These are phyloP conservation scores for Chunga burmeisteri DNA, from an alignment of 2,113 vertebrate species.

Conservation along the genomic window DNA sequence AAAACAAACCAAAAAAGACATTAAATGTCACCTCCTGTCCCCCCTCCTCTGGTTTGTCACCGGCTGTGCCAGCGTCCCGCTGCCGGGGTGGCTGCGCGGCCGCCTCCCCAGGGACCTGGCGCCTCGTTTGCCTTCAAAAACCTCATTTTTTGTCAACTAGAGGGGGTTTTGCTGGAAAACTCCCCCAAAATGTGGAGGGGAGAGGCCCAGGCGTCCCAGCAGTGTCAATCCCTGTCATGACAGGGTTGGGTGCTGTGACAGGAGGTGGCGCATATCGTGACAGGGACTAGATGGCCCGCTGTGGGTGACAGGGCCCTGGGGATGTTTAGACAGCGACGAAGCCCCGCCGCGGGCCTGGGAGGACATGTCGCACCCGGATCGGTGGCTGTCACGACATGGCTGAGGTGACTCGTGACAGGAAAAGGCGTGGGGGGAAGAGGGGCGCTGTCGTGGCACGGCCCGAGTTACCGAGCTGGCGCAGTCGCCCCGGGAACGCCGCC, in stretches of 20 bases:
- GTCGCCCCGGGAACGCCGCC: too few species aligned
- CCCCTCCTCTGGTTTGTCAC: too few species aligned
- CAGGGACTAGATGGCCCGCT: too few species aligned
- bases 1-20: not conserved
- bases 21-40: not conserved
- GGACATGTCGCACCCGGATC: not conserved
- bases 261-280: not conserved
- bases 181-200: not conserved
- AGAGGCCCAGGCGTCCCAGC: not conserved
- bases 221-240: not conserved
- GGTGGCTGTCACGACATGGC: not conserved
- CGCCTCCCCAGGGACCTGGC: too few species aligned
- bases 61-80: not conserved
- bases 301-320: not conserved
- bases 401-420: too few species aligned
- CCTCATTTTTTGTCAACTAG: not conserved
- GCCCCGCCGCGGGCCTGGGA: too few species aligned
- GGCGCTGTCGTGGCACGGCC: not conserved
- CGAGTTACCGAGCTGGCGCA: fast-evolving
- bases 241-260: too few species aligned
- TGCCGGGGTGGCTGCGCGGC: not conserved
- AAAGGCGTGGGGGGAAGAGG: too few species aligned
- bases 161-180: not conserved
- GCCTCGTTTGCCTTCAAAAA: too few species aligned
- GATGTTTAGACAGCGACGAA: not conserved